A percentile compares a stretch with the other conserved stretches of the same genome.
phyloP scores from a whole-genome alignment of 2,888 invertebrate species.

The Diaphora mendica region DNA sequence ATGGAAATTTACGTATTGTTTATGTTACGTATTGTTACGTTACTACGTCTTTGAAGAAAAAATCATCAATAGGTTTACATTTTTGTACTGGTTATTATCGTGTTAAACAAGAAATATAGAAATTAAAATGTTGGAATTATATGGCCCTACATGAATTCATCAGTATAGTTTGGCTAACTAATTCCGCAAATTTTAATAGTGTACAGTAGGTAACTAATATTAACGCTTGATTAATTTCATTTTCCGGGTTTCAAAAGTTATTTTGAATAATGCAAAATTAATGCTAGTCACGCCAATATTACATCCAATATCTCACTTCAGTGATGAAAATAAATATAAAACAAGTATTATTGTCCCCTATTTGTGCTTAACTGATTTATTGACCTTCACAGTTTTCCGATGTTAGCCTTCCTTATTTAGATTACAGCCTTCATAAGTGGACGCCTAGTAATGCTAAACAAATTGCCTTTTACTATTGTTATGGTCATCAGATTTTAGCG shows the following conservation, averaged over 20 bases:
- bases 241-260: slow-evolving; percentile 5
- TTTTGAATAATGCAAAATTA: slow-evolving; percentile 20
- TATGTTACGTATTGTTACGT: too few relatives aligned
- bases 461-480: slow-evolving; percentile 21
- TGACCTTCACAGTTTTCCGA: slow-evolving; percentile 60
- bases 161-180: background rate
- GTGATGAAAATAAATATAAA: slow-evolving; percentile 27
- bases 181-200: background rate
- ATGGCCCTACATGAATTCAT: background rate
- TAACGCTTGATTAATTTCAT: background rate
- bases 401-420: slow-evolving; percentile 62
- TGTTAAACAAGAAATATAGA: too few relatives aligned
- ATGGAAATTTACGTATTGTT: background rate
- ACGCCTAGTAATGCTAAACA: slow-evolving; percentile 24
- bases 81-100: too few relatives aligned
- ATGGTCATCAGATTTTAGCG: slow-evolving; percentile 22
- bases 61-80: too few relatives aligned
- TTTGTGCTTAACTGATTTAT: slow-evolving; percentile 50
- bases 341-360: slow-evolving; percentile 43
- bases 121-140: background rate
- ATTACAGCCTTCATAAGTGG: slow-evolving; percentile 50
- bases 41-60: too few relatives aligned
- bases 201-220: background rate
- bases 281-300: slow-evolving; percentile 22
- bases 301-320: slow-evolving; percentile 16